These are phyloP conservation scores for Sepiola atlantica DNA, from an alignment of 2,888 invertebrate genomes.

Conservation along the genomic window DNA sequence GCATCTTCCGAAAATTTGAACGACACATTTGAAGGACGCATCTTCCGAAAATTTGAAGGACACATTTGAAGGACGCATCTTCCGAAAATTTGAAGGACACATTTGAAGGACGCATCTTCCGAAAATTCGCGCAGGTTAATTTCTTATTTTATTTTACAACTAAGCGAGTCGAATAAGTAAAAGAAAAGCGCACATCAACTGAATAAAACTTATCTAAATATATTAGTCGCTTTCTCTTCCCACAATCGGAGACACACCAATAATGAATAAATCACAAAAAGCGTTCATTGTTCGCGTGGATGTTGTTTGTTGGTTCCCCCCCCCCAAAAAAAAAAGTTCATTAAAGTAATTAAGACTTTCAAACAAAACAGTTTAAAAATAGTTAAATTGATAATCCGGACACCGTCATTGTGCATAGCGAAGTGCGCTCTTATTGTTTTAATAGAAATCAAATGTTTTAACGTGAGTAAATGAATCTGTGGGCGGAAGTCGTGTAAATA, in stretches of 20 bases:
- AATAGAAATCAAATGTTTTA: background rate
- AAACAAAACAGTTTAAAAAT: slow-evolving; percentile 19
- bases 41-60: no score
- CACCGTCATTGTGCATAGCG: background rate
- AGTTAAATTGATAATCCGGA: background rate
- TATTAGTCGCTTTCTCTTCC: background rate
- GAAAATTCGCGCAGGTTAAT: no score
- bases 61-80: no score
- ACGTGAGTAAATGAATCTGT: background rate
- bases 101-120: no score
- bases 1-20: no score
- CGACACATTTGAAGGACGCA: no score
- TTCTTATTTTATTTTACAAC: no score
- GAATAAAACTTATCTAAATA: background rate
- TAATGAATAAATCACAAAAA: background rate
- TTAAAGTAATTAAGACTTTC: background rate
- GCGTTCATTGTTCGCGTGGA: background rate
- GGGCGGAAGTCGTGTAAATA: slow-evolving; percentile 32
- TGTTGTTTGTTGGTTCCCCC: background rate
- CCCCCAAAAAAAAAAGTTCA: background rate
- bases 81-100: no score
- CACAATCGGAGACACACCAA: background rate
- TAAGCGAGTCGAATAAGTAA: background rate
- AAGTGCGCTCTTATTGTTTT: background rate
- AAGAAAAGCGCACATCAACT: background rate